Conservation (phyloP, 2,113 vertebrate species). For the Cacatua alba region DNA sequence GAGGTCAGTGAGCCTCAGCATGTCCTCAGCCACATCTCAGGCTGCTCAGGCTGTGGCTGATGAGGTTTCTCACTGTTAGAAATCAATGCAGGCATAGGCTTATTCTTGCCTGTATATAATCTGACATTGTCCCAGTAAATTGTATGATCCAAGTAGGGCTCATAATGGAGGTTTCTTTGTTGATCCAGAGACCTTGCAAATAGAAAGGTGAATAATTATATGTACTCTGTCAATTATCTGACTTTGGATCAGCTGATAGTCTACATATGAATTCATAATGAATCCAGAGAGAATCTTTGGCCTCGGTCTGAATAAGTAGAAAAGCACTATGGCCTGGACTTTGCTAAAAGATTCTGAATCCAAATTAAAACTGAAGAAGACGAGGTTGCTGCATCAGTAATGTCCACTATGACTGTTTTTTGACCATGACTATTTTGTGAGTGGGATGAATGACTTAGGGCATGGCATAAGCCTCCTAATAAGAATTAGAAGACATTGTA, state of each 20-base stretch:
- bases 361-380: neutral
- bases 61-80: neutral
- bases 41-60: neutral
- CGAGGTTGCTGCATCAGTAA: neutral
- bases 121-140: neutral
- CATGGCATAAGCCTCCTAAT: neutral
- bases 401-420: neutral
- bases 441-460: neutral
- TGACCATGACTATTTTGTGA: neutral
- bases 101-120: neutral
- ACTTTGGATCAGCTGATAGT: constrained; percentile 21
- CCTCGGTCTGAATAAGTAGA: neutral
- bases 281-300: constrained; percentile 14
- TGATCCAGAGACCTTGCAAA: constrained; percentile 59
- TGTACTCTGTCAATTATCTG: constrained; percentile 50
- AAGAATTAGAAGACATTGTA: neutral
- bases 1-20: neutral
- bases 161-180: constrained; percentile 44
- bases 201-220: constrained; percentile 55
- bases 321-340: neutral
- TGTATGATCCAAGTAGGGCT: neutral
- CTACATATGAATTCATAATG: constrained; percentile 31
- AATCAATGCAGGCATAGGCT: neutral
- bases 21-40: neutral
- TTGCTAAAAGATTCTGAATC: neutral